phyloP scores from a whole-genome alignment of 2,113 vertebrate species.

The Phoxinus phoxinus region DNA sequence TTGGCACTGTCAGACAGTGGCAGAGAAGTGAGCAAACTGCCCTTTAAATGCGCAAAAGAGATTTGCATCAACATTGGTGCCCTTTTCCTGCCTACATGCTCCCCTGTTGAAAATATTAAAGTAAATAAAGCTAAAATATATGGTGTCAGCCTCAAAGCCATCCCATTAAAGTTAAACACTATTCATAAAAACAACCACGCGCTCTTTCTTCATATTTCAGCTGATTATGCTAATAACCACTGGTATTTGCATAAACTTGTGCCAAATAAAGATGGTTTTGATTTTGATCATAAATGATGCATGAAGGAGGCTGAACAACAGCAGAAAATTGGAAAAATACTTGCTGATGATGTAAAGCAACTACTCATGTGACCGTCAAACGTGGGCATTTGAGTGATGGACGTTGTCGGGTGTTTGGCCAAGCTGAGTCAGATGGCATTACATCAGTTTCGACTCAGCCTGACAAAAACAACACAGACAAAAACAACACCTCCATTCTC shows the following conservation, averaged over 20 bases:
- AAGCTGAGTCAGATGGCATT: constrained; percentile 52
- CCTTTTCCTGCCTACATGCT: constrained; percentile 65
- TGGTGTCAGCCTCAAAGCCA: constrained; percentile 57
- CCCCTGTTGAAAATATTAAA: constrained; percentile 64
- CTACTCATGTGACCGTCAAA: constrained; percentile 74
- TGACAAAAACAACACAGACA: constrained; percentile 35
- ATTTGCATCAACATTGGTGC: constrained; percentile 62
- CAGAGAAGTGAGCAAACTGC: constrained; percentile 72
- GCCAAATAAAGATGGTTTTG: constrained; percentile 70
- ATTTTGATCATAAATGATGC: constrained; percentile 75
- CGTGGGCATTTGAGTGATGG: constrained; percentile 39
- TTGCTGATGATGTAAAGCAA: constrained; percentile 65
- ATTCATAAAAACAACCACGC: constrained; percentile 48
- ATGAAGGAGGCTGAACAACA: constrained; percentile 66
- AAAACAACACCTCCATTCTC: constrained; percentile 10
- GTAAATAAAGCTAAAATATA: constrained; percentile 57
- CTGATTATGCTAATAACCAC: constrained; percentile 75
- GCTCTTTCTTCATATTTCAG: constrained; percentile 61
- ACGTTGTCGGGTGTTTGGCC: constrained; percentile 46
- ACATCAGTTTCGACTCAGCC: constrained; percentile 36
- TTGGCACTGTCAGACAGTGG: constrained; percentile 58
- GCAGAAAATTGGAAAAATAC: constrained; percentile 65
- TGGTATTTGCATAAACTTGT: constrained; percentile 73
- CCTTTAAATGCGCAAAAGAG: constrained; percentile 71
- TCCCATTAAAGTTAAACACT: constrained; percentile 54